Evolutionary conservation across 2,797 vertebrate species (phyloP).

Genomic region (Gobio occitaniae): DNA sequence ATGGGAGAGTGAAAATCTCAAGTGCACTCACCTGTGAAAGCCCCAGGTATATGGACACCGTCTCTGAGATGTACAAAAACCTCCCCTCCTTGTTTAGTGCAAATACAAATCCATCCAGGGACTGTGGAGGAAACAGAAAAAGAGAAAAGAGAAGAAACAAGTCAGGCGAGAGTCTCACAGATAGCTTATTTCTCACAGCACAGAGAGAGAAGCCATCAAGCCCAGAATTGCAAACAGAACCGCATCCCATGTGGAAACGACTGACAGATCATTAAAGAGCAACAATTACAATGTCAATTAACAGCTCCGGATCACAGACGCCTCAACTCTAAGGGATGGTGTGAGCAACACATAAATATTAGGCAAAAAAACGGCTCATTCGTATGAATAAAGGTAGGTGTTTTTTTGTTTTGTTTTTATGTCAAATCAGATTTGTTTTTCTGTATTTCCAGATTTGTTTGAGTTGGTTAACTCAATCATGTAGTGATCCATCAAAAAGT

Average conservation of each 20-base stretch:
- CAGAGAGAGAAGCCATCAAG: conserved; percentile 35
- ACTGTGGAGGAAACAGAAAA: conserved; percentile 77
- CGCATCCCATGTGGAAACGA: conserved; percentile 45
- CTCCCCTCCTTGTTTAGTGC: conserved; percentile 99
- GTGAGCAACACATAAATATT: conserved; percentile 19
- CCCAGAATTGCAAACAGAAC: conserved; percentile 37
- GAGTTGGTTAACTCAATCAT: not conserved
- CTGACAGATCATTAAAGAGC: conserved; percentile 49
- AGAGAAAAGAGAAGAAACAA: conserved; percentile 51
- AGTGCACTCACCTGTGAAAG: conserved; percentile 93
- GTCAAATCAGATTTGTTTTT: not conserved
- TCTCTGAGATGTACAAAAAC: conserved; percentile 99
- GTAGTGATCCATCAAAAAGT: not conserved
- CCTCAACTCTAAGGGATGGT: conserved; percentile 21
- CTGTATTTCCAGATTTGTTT: not conserved
- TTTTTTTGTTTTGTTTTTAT: not conserved
- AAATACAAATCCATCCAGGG: conserved; percentile 99
- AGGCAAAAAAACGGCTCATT: not conserved
- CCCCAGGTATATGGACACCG: conserved; percentile 99
- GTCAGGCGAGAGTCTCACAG: conserved; percentile 45
- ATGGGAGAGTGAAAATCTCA: conserved; percentile 24
- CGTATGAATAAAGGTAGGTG: too few species aligned
- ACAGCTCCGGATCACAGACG: conserved; percentile 44
- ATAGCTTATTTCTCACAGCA: conserved; percentile 47
- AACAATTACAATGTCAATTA: conserved; percentile 53